These are phyloP conservation scores for Acanthopleura granulata DNA, from an alignment of 2,888 invertebrate genomes.

Conservation along the genomic window DNA sequence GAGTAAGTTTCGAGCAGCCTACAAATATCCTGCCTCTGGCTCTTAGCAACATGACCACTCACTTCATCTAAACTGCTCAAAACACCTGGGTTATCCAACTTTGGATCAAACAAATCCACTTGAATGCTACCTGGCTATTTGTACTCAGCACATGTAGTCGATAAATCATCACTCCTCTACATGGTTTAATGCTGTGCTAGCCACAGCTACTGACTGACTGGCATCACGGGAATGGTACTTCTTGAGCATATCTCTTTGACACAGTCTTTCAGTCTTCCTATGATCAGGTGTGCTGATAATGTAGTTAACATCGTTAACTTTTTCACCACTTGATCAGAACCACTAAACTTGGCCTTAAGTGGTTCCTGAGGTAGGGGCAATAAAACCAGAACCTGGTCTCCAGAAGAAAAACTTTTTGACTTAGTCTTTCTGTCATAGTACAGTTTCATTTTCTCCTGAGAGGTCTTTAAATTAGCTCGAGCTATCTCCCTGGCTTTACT, in stretches of 20 bases:
- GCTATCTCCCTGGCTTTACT: neutral
- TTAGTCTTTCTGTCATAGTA: no score
- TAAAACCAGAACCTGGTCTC: conserved; percentile 35
- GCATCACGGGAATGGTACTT: conserved; percentile 28
- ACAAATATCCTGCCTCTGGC: no score
- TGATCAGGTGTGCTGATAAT: conserved; percentile 31
- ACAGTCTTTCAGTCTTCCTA: conserved; percentile 26
- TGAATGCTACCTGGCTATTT: no score
- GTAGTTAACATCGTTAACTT: conserved; percentile 22
- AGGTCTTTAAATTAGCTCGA: neutral
- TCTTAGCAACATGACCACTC: no score
- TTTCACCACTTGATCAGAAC: neutral
- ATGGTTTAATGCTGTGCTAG: no score
- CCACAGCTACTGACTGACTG: neutral
- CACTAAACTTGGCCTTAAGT: conserved; percentile 18
- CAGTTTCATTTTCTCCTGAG: conserved; percentile 1
- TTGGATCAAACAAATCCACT: no score
- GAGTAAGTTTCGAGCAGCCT: neutral
- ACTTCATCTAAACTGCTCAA: no score
- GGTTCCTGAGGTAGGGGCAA: conserved; percentile 16
- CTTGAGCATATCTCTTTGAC: conserved; percentile 37
- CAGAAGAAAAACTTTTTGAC: conserved; percentile 26
- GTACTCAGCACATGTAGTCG: neutral
- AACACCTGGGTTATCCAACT: no score
- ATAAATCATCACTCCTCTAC: neutral